A percentile compares a stretch with the other conserved stretches of the same genome.
phyloP scores from a whole-genome alignment of 2,797 vertebrate genomes.

The Loriculus beryllinus region DNA sequence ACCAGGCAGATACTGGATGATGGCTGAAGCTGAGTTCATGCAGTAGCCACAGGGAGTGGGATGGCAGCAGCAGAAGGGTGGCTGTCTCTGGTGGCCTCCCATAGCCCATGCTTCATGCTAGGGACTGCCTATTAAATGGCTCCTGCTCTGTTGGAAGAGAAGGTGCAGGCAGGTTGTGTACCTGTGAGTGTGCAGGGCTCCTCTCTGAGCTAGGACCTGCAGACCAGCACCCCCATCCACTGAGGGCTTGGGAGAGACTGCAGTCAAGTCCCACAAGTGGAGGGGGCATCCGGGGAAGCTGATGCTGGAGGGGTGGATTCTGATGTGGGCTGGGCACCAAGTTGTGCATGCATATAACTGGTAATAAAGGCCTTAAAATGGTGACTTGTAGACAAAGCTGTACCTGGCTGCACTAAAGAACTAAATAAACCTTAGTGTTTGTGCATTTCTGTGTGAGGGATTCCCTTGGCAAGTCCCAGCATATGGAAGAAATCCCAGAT shows the following conservation, averaged over 20 bases:
- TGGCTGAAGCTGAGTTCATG: fast-evolving
- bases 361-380: not conserved
- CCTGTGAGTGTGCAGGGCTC: not conserved
- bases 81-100: fast-evolving
- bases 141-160: not conserved
- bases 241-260: not conserved
- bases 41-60: fast-evolving
- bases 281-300: fast-evolving
- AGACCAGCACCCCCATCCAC: not conserved
- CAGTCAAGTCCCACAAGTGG: not conserved
- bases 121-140: not conserved
- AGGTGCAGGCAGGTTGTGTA: not conserved
- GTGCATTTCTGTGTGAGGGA: not conserved
- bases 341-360: not conserved
- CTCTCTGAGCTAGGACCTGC: not conserved
- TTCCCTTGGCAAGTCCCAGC: too few species aligned
- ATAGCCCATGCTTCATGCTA: fast-evolving
- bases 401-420: not conserved
- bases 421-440: not conserved
- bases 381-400: not conserved
- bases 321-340: not conserved
- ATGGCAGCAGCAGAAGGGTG: fast-evolving
- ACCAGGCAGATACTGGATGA: fast-evolving
- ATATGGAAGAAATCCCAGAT: not conserved
- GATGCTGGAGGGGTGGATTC: fast-evolving